Conservation (phyloP, 2,797 vertebrate genomes). For the Hapalemur alaotrensis region DNA sequence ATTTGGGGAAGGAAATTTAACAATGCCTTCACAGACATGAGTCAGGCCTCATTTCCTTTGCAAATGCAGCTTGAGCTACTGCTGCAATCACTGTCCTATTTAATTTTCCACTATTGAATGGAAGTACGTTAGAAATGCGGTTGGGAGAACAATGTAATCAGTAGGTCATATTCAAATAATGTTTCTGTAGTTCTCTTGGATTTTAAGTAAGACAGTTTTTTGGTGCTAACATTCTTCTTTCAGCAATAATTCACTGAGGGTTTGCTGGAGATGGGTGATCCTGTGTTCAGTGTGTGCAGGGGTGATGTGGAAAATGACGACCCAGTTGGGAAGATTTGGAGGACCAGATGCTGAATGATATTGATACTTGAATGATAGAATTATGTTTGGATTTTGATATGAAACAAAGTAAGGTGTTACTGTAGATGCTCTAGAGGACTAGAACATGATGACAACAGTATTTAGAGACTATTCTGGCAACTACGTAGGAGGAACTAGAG, state of each 20-base stretch:
- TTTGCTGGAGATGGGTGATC: not conserved
- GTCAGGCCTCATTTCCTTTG: slow-evolving; percentile 69
- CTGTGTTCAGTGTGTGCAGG: not conserved
- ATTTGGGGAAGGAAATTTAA: slow-evolving; percentile 54
- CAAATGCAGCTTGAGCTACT: not conserved
- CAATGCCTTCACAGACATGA: slow-evolving; percentile 40
- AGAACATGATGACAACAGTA: not conserved
- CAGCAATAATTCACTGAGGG: not conserved
- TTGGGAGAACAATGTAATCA: not conserved
- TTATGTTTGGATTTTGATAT: not conserved
- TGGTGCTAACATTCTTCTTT: not conserved
- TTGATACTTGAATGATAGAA: not conserved
- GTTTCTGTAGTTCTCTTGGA: not conserved
- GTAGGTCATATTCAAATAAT: not conserved
- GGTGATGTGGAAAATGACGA: not conserved
- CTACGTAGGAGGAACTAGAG: fast-evolving
- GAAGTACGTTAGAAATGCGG: not conserved
- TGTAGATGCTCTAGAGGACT: not conserved
- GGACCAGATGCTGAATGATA: not conserved
- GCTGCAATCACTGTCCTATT: not conserved
- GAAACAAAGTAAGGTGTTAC: not conserved
- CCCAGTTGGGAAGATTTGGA: not conserved
- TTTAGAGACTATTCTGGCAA: not conserved
- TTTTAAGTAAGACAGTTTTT: not conserved
- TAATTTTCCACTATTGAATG: not conserved